Percentiles rank a stretch among this genome's conserved stretches.
These are phyloP conservation scores for Anagyrus pseudococci DNA, from an alignment of 2,888 invertebrate species.

Conservation along the genomic window DNA sequence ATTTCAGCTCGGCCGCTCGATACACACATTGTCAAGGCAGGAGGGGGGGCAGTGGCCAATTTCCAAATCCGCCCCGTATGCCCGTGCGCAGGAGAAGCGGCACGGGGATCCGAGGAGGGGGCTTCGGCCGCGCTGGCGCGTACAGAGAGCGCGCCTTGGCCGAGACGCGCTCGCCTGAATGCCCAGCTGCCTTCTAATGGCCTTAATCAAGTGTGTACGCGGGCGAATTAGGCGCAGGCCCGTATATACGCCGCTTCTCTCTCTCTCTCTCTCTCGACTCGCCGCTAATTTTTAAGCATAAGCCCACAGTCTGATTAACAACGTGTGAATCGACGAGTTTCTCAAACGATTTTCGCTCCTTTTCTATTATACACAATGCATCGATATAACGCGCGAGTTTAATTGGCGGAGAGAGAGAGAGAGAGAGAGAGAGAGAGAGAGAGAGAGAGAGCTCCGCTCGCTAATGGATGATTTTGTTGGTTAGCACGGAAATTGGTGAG, in stretches of 20 bases:
- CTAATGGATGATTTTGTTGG: too few species aligned
- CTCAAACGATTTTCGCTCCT: conserved; percentile 42
- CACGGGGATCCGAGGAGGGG: not conserved
- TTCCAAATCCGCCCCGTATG: too few species aligned
- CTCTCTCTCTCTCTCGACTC: conserved; percentile 49
- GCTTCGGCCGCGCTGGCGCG: not conserved
- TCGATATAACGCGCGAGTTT: too few species aligned
- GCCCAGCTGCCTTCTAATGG: conserved; percentile 57
- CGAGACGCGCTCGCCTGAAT: conserved; percentile 25
- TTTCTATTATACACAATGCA: too few species aligned
- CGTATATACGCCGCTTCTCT: conserved; percentile 44
- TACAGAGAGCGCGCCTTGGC: too few species aligned
- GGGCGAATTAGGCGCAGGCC: conserved; percentile 17
- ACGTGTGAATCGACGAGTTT: conserved; percentile 57
- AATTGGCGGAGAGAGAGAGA: too few species aligned
- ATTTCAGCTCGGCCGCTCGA: too few species aligned
- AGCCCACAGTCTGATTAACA: conserved; percentile 60
- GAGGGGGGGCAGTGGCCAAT: too few species aligned
- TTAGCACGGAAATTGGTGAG: too few species aligned
- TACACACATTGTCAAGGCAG: too few species aligned
- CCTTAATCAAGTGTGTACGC: conserved; percentile 61
- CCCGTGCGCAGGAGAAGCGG: not conserved
- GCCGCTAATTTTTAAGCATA: conserved; percentile 62
- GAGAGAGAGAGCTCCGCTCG: too few species aligned
- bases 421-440: too few species aligned